phyloP scores from a whole-genome alignment of 2,797 vertebrate genomes.

The Astyanax mexicanus region DNA sequence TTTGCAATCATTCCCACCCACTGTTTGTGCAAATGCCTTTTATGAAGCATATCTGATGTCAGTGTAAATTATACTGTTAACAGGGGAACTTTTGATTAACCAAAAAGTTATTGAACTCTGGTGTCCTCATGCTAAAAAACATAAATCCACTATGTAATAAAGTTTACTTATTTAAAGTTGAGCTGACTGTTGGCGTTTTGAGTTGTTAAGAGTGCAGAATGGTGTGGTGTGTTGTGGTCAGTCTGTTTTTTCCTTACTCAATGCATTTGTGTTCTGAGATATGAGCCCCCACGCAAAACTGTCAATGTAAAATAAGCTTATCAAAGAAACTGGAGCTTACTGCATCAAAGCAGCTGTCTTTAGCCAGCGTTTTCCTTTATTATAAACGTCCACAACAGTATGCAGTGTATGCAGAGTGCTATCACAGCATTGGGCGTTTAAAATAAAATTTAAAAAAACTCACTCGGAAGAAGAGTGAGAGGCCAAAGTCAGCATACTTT shows the following conservation, averaged over 20 bases:
- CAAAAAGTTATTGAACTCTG: no score
- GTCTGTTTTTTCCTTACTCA: not conserved
- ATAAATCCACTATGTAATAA: no score
- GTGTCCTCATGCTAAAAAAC: no score
- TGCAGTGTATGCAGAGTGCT: slow-evolving; percentile 47
- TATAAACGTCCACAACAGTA: slow-evolving; percentile 24
- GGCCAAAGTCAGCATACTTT: slow-evolving; percentile 56
- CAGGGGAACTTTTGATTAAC: no score
- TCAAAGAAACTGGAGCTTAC: not conserved
- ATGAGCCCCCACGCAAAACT: slow-evolving; percentile 20
- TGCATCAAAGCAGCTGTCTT: not conserved
- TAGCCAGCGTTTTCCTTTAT: not conserved
- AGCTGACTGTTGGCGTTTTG: no score
- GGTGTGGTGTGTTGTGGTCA: not conserved
- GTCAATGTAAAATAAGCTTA: not conserved
- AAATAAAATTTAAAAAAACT: slow-evolving; percentile 48
- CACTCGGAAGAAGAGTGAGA: slow-evolving; percentile 46
- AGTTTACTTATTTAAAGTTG: no score
- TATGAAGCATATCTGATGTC: no score
- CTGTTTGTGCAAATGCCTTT: no score
- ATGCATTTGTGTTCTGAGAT: not conserved
- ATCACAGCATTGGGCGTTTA: slow-evolving; percentile 48
- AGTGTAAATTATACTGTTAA: no score
- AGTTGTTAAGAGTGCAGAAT: not conserved
- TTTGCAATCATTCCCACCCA: no score